Conservation (phyloP, 2,113 vertebrate species). For the Lepidothrix coronata region DNA sequence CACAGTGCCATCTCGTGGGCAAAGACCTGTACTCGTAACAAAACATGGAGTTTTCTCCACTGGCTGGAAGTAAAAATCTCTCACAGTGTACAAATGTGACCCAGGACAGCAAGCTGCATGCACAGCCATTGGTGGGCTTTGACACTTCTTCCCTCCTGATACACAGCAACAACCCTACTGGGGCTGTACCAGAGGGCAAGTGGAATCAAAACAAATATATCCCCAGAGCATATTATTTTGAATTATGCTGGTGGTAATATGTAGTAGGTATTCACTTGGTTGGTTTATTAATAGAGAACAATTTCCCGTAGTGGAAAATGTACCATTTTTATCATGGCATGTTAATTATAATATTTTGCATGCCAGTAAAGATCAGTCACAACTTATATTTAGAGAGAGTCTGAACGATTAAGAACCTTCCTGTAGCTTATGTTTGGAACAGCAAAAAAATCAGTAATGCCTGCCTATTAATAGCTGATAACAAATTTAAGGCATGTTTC, state of each 20-base stretch:
- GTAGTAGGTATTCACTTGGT: background rate
- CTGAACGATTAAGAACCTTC: constrained; percentile 38
- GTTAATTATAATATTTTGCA: constrained; percentile 28
- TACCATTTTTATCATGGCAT: constrained; percentile 25
- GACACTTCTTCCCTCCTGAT: background rate
- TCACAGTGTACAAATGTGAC: background rate
- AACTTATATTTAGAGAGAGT: constrained; percentile 33
- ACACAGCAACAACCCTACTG: background rate
- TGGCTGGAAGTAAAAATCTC: background rate
- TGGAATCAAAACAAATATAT: background rate
- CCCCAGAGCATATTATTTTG: background rate
- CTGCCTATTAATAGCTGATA: constrained; percentile 35
- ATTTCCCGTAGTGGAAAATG: background rate
- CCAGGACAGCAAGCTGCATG: background rate
- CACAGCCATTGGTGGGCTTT: background rate
- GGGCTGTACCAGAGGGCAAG: background rate
- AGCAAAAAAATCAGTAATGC: constrained; percentile 2
- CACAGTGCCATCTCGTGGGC: constrained; percentile 74
- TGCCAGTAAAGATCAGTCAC: constrained; percentile 17
- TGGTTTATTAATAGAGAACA: constrained; percentile 1
- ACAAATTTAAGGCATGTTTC: constrained; percentile 20
- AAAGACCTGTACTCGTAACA: background rate
- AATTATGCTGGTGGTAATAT: background rate
- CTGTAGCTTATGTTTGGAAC: constrained; percentile 21
- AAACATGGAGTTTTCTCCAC: background rate